Evolutionary conservation across 2,797 vertebrate genomes (phyloP).

Genomic region (Sebastes itinus): DNA sequence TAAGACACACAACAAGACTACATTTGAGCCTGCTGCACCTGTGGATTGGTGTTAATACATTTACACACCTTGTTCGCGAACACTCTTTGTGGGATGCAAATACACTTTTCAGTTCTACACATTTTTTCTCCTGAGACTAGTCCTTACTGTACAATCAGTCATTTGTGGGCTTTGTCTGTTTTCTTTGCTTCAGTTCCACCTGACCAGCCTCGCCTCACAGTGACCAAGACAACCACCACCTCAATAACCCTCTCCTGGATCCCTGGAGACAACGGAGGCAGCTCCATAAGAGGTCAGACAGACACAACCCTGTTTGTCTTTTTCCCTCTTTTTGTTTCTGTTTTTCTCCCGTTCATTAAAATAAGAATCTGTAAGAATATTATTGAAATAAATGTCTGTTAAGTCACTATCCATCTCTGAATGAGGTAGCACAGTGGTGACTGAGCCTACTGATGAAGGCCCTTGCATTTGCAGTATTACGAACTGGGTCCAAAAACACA

Average conservation of each 20-base stretch:
- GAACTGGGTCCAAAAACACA: background rate
- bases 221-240: conserved; percentile 96
- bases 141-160: background rate
- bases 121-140: too few relatives aligned
- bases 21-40: too few relatives aligned
- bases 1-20: conserved; percentile 52
- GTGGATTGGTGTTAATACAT: background rate
- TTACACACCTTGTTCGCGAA: background rate
- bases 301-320: background rate
- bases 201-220: conserved; percentile 96
- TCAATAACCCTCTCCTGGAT: conserved; percentile 99
- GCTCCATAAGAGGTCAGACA: conserved; percentile 93
- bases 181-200: conserved; percentile 88
- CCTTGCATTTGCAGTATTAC: background rate
- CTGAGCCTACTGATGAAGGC: background rate
- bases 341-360: background rate
- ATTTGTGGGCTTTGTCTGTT: background rate
- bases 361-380: background rate
- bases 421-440: background rate
- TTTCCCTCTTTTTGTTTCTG: background rate
- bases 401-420: background rate
- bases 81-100: background rate
- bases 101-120: background rate
- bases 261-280: conserved; percentile 97
- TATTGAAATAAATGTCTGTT: too few relatives aligned